Evolutionary conservation across 2,888 invertebrate species (phyloP).

Genomic region (Drosophila parthenogenetica): DNA sequence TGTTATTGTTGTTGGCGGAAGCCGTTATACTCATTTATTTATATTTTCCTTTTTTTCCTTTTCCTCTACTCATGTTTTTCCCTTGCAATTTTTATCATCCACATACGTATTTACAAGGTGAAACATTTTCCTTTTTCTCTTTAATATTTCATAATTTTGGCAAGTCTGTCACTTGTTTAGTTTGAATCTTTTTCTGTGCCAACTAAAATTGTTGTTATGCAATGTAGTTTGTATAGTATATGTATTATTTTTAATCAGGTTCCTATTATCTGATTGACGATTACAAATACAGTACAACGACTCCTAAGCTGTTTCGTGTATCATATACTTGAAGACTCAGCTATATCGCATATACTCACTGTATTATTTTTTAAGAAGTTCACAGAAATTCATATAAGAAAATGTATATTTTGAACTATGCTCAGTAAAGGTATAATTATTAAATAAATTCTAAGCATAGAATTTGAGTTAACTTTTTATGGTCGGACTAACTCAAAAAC

Average conservation of each 20-base stretch:
- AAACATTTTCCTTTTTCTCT: conserved; percentile 47
- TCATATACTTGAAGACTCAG: neutral
- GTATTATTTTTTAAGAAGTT: neutral
- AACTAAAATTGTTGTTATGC: conserved; percentile 44
- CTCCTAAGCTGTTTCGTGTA: conserved; percentile 12
- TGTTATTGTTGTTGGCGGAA: conserved; percentile 70
- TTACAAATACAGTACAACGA: conserved; percentile 16
- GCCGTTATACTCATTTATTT: conserved; percentile 64
- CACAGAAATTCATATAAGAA: too few species aligned
- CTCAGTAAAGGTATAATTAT: too few species aligned
- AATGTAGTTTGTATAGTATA: conserved; percentile 33
- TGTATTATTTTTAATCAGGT: conserved; percentile 21
- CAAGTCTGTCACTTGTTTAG: conserved; percentile 37
- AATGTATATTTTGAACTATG: too few species aligned
- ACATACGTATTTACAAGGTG: conserved; percentile 49
- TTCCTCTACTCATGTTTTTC: conserved; percentile 15
- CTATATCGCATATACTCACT: neutral
- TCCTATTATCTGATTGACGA: conserved; percentile 34
- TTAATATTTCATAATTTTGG: conserved; percentile 46
- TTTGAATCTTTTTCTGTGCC: conserved; percentile 22
- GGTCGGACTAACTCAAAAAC: too few species aligned
- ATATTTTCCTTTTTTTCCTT: conserved; percentile 44
- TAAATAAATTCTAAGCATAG: too few species aligned
- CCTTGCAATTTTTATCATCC: conserved; percentile 38
- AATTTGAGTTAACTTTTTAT: too few species aligned